Percentiles rank a stretch among this genome's conserved stretches.
Evolutionary conservation across 2,113 vertebrate genomes (phyloP).

Genomic region (Pygathrix nemaeus): DNA sequence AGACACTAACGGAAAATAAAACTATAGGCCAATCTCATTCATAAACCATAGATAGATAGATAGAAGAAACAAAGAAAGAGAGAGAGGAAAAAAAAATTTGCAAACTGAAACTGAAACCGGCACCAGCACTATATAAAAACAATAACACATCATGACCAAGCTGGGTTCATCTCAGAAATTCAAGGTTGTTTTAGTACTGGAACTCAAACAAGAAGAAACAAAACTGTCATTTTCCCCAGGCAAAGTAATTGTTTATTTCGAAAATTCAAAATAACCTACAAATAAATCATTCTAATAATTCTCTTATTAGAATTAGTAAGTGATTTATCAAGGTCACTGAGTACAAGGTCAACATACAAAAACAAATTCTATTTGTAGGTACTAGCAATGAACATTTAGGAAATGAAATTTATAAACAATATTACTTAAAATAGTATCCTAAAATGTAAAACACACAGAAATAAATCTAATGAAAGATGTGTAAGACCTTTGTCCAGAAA

Average conservation of each 20-base stretch:
- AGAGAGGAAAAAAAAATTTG: background rate
- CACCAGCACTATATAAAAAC: background rate
- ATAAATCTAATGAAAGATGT: background rate
- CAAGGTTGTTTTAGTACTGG: background rate
- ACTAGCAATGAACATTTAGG: background rate
- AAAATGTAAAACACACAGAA: background rate
- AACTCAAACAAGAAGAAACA: background rate
- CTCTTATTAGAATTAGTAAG: background rate
- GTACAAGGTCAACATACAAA: too few species aligned
- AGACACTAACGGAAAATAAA: background rate
- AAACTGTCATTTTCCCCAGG: background rate
- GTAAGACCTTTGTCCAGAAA: background rate
- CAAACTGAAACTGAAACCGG: background rate
- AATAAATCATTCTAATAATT: background rate
- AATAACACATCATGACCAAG: too few species aligned
- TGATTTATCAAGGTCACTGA: background rate
- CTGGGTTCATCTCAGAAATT: too few species aligned
- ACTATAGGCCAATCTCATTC: background rate
- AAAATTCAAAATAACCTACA: background rate
- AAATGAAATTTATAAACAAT: conserved; percentile 21
- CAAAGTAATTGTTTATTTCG: background rate
- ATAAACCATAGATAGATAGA: too few species aligned
- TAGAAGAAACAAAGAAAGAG: too few species aligned
- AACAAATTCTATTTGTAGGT: background rate
- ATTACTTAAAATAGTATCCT: background rate